Evolutionary conservation across 1,140 invertebrate genomes (phyloP).

Genomic region (Mya arenaria): DNA sequence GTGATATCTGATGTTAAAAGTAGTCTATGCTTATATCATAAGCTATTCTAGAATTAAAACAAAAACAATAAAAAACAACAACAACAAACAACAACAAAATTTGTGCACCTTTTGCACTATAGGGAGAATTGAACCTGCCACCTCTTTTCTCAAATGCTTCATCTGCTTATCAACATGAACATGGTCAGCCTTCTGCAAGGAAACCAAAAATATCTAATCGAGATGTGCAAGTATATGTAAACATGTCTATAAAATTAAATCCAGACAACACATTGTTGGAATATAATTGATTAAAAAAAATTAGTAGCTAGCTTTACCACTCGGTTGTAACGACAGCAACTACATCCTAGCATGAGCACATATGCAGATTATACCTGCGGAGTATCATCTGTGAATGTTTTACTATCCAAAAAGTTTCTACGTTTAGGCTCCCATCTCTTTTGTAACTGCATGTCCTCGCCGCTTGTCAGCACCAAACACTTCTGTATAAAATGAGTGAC

Average conservation of each 20-base stretch:
- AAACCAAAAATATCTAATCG: neutral
- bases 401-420: too few relatives aligned
- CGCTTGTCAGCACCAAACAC: too few relatives aligned
- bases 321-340: too few relatives aligned
- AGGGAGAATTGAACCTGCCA: neutral
- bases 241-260: neutral
- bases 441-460: neutral
- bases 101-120: conserved; percentile 10
- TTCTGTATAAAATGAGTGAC: neutral
- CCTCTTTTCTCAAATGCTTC: conserved; percentile 16
- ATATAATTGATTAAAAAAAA: neutral
- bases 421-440: conserved; percentile 11
- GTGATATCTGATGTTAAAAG: too few relatives aligned
- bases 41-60: too few relatives aligned
- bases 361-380: too few relatives aligned
- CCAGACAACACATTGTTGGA: too few relatives aligned
- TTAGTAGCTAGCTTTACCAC: neutral
- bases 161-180: neutral
- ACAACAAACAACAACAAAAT: too few relatives aligned
- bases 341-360: too few relatives aligned
- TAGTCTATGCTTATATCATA: too few relatives aligned
- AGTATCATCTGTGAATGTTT: too few relatives aligned
- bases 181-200: neutral
- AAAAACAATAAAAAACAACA: too few relatives aligned
- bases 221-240: neutral